Conservation (phyloP, 35 echinoderm and acorn worm genomes). For the Stichopus chloronotus region DNA sequence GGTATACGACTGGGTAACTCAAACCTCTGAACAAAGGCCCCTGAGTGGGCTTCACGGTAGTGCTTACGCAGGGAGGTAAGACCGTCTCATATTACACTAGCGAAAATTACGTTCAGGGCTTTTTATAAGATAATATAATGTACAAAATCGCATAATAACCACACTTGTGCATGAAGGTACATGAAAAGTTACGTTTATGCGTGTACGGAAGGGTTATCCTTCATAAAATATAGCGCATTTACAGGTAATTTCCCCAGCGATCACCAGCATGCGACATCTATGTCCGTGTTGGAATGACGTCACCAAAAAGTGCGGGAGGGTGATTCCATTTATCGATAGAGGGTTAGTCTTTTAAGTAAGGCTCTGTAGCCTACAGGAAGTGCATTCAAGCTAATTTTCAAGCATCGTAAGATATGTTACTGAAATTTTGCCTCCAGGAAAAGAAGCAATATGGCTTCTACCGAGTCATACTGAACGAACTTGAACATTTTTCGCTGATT, state of each 20-base stretch:
- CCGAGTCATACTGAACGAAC: no score
- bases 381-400: no score
- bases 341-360: neutral
- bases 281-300: constrained; percentile 45
- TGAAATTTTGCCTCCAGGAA: no score
- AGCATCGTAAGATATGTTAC: no score
- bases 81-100: constrained; percentile 44
- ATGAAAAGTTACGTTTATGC: neutral
- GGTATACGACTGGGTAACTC: constrained; percentile 30
- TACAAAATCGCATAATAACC: neutral
- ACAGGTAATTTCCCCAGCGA: constrained; percentile 50
- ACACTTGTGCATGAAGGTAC: neutral
- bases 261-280: constrained; percentile 48
- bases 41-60: constrained; percentile 41
- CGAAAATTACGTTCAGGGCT: neutral
- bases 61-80: constrained; percentile 53
- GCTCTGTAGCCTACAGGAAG: no score
- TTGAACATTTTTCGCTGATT: no score
- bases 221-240: constrained; percentile 44
- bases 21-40: constrained; percentile 52
- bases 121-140: neutral
- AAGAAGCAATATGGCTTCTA: no score
- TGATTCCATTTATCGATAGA: constrained; percentile 33
- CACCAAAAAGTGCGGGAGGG: constrained; percentile 54
- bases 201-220: constrained; percentile 9